These are phyloP conservation scores for Diarsia rubi DNA, from an alignment of 2,888 invertebrate species.

Conservation along the genomic window DNA sequence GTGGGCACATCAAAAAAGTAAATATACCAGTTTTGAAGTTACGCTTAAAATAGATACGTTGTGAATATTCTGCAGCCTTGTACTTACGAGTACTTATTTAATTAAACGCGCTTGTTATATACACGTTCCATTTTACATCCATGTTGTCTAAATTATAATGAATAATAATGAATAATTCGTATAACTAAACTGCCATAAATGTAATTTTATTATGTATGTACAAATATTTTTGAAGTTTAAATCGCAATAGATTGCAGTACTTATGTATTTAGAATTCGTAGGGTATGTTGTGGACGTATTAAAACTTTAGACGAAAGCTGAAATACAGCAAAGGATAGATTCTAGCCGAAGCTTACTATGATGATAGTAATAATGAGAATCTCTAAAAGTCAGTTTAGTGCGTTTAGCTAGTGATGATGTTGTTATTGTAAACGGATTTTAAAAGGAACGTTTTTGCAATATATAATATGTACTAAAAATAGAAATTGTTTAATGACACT, in stretches of 20 bases:
- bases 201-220: slow-evolving; percentile 27
- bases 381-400: slow-evolving; percentile 8
- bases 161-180: slow-evolving; percentile 29
- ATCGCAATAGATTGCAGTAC: slow-evolving; percentile 28
- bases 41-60: slow-evolving; percentile 1
- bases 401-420: slow-evolving; percentile 11
- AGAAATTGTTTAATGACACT: not conserved
- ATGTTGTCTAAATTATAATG: slow-evolving; percentile 25
- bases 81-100: slow-evolving; percentile 41
- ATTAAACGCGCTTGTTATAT: slow-evolving; percentile 12
- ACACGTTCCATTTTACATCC: slow-evolving; percentile 17
- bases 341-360: slow-evolving; percentile 34
- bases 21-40: slow-evolving; percentile 14
- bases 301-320: slow-evolving; percentile 17
- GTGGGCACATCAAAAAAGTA: slow-evolving; percentile 8
- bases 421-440: slow-evolving; percentile 30
- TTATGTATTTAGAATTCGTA: slow-evolving; percentile 41
- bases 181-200: slow-evolving; percentile 53
- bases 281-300: slow-evolving; percentile 22
- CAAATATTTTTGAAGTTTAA: slow-evolving; percentile 36
- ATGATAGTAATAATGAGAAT: slow-evolving; percentile 19
- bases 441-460: slow-evolving; percentile 18
- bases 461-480: not conserved
- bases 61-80: slow-evolving; percentile 17
- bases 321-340: slow-evolving; percentile 15